Evolutionary conservation across 2,888 invertebrate genomes (phyloP).

Genomic region (Xanthia icteritia): DNA sequence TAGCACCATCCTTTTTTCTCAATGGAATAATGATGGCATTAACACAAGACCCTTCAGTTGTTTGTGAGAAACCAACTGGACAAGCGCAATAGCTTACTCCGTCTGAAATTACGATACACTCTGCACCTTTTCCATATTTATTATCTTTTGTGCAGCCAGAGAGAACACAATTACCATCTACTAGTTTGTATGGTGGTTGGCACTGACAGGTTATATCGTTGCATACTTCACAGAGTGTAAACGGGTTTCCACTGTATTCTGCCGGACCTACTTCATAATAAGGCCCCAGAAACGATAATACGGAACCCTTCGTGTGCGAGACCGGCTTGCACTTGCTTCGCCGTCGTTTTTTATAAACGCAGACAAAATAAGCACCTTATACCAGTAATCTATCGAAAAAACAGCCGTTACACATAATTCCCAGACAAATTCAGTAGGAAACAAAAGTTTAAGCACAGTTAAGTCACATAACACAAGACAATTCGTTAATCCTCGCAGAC

Average conservation of each 20-base stretch:
- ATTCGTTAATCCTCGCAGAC: conserved; percentile 38
- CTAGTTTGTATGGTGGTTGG: conserved; percentile 96
- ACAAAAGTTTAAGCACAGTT: conserved; percentile 30
- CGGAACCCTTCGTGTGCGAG: too few species aligned
- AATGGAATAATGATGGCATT: too few species aligned
- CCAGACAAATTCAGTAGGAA: not conserved
- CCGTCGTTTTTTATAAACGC: not conserved
- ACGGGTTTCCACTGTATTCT: conserved; percentile 97
- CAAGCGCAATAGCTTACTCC: conserved; percentile 98
- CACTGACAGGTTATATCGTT: conserved; percentile 96
- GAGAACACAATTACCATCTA: conserved; percentile 95
- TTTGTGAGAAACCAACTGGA: conserved; percentile 95
- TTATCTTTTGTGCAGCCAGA: conserved; percentile 95
- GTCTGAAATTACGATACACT: conserved; percentile 97
- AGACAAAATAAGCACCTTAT: not conserved
- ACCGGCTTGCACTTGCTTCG: not conserved
- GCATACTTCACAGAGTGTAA: conserved; percentile 96
- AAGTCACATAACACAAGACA: conserved; percentile 25
- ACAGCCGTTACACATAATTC: not conserved
- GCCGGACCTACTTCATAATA: too few species aligned
- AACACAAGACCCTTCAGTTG: conserved; percentile 95
- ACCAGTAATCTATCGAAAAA: not conserved
- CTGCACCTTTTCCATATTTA: conserved; percentile 96
- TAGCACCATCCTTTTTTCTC: too few species aligned
- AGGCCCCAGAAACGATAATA: too few species aligned